Evolutionary conservation across 2,797 vertebrate species (phyloP).

Genomic region (Aphelocoma californica): DNA sequence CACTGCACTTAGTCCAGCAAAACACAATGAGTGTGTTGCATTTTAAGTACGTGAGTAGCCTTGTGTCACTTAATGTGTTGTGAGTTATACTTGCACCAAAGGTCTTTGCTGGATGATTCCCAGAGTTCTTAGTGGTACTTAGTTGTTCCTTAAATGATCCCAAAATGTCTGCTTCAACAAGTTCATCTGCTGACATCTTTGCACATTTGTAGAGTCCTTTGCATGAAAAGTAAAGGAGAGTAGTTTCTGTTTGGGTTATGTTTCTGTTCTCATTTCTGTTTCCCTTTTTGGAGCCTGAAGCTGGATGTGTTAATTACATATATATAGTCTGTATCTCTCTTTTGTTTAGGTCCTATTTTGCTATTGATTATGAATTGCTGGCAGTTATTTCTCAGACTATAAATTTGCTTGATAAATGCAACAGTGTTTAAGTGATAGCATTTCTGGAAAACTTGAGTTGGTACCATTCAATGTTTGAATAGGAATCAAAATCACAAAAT

Average conservation of each 20-base stretch:
- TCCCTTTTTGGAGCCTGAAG: background rate
- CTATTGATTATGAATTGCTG: slow-evolving; percentile 11
- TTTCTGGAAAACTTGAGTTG: background rate
- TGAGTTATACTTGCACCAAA: background rate
- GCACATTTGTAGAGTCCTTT: background rate
- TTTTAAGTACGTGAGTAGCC: background rate
- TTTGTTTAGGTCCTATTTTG: slow-evolving; percentile 43
- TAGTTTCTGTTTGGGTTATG: background rate
- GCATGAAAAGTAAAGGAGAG: background rate
- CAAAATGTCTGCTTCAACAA: slow-evolving; percentile 10
- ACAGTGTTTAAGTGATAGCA: background rate
- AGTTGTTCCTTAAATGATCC: slow-evolving; percentile 54
- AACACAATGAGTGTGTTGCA: background rate
- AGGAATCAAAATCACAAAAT: background rate
- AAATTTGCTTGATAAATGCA: background rate
- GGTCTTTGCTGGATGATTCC: background rate
- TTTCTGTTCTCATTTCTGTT: slow-evolving; percentile 32
- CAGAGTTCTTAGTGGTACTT: background rate
- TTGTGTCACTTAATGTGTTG: background rate
- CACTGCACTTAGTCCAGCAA: background rate
- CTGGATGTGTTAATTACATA: background rate
- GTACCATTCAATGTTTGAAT: background rate
- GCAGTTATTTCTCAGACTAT: background rate
- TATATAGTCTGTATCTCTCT: background rate
- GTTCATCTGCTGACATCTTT: slow-evolving; percentile 47